Conservation (phyloP, 2,888 invertebrate genomes). For the Melangyna quadrimaculata region DNA sequence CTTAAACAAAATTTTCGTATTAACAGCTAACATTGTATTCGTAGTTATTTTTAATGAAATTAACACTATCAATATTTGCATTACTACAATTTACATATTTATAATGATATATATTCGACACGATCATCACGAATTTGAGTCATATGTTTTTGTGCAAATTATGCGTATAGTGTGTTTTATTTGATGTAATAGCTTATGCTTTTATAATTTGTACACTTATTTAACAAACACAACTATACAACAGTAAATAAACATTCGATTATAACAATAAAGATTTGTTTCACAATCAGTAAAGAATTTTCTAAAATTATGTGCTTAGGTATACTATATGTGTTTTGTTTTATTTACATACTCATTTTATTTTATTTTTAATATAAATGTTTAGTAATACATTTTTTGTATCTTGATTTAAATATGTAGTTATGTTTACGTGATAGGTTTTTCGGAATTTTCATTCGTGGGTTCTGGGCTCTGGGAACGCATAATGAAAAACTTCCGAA, state of each 20-base stretch:
- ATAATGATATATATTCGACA: conserved; percentile 29
- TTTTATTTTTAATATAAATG: neutral
- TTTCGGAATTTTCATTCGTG: conserved; percentile 72
- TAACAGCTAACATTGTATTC: neutral
- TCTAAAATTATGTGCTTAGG: neutral
- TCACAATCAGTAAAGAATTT: conserved; percentile 16
- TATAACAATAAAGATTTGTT: conserved; percentile 26
- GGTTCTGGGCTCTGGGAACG: conserved; percentile 75
- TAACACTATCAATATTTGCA: neutral
- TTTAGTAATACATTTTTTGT: neutral
- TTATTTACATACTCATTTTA: conserved; percentile 23
- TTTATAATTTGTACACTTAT: neutral
- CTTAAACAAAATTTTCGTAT: neutral
- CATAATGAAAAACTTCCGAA: conserved; percentile 73
- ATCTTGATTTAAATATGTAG: neutral
- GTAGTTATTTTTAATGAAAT: neutral
- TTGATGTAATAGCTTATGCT: neutral
- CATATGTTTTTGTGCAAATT: conserved; percentile 51
- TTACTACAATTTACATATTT: conserved; percentile 36
- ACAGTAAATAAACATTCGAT: conserved; percentile 52
- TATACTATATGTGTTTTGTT: neutral
- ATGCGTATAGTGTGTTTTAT: neutral
- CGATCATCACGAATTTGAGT: conserved; percentile 22
- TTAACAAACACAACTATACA: conserved; percentile 45
- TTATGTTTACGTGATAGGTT: neutral